Base-by-base conservation (phyloP, 2,797 vertebrate species). In the Gambusia yucatana region DNA sequence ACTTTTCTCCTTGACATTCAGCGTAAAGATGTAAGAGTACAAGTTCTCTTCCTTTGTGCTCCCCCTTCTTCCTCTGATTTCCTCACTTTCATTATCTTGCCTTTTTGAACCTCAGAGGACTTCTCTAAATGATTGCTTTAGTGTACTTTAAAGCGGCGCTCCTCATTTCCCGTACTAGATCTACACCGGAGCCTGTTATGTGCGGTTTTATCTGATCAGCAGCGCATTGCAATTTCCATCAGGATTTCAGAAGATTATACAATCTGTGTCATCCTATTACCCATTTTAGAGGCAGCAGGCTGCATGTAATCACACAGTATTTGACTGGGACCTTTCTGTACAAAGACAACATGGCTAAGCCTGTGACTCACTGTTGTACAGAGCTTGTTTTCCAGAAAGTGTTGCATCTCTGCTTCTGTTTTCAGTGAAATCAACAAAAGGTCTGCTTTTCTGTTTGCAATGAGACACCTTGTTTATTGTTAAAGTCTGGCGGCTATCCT, bases 221-320 rank as follows among this genome's bases (percentile, higher is more conserved):
- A 69, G 87, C 80, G 88, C 84, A 88, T 92, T 93, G 81, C 92
- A 92, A 93, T 94, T 92, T 85, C 86, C 88, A 88, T 94, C 92
- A 89, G 91, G 86, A 92, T 89, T 91, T 91, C 82, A 87, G 84
- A 79, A 90, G 87, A 87, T 91, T 89, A 92, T 79, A 87, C 72
- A 47, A 74, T 76, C 84, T 55, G 55, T 89, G 88, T 92, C 82
- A 86, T 84, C 79, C 77, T 77, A 91, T 88, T 82, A 90, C 84
- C 63, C 77, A 50, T 89, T 90, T 92, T 86, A 91, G 76, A 65
- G 59, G 67, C 77, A 84, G 76, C 88, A 82, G 82, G 81, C 83
- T 86, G 80, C 72, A 69, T 81, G 82, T 90, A 89, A 93, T 94
- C 89, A 82, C 87, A 82, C 81, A 87, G 90, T 84, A 91, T 87